phyloP scores from a whole-genome alignment of 2,888 invertebrate species.

The Heliconius ismenius region DNA sequence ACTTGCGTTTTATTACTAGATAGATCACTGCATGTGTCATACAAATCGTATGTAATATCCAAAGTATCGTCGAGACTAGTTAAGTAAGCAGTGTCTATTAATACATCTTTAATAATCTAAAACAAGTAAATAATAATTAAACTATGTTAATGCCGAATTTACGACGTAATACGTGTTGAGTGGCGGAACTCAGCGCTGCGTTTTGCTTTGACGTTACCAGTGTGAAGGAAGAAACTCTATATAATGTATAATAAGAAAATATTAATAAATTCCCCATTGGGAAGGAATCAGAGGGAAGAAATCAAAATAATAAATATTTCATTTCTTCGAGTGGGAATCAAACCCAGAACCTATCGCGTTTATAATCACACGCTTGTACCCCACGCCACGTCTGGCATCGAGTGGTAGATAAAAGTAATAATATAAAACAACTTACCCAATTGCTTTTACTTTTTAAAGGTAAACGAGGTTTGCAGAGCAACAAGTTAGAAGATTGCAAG shows the following conservation, averaged over 20 bases:
- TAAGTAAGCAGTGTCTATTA: slow-evolving; percentile 41
- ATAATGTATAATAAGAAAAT: too few relatives aligned
- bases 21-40: slow-evolving; percentile 39
- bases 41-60: slow-evolving; percentile 36
- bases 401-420: not conserved
- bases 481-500: slow-evolving; percentile 19
- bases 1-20: slow-evolving; percentile 17
- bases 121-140: slow-evolving; percentile 1
- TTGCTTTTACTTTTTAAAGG: slow-evolving; percentile 25
- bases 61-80: slow-evolving; percentile 42
- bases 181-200: not conserved
- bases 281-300: too few relatives aligned
- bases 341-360: not conserved
- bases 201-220: not conserved
- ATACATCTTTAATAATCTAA: slow-evolving; percentile 32
- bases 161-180: not conserved
- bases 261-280: too few relatives aligned
- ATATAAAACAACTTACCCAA: slow-evolving; percentile 37
- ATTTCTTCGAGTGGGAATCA: not conserved
- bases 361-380: too few relatives aligned
- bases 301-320: not conserved
- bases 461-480: slow-evolving; percentile 37
- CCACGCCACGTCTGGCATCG: not conserved
- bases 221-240: too few relatives aligned
- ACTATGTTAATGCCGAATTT: not conserved